Percentiles rank a stretch among this genome's conserved stretches.
Conservation (phyloP, 1,140 invertebrate species). For the Dryas iulia region DNA sequence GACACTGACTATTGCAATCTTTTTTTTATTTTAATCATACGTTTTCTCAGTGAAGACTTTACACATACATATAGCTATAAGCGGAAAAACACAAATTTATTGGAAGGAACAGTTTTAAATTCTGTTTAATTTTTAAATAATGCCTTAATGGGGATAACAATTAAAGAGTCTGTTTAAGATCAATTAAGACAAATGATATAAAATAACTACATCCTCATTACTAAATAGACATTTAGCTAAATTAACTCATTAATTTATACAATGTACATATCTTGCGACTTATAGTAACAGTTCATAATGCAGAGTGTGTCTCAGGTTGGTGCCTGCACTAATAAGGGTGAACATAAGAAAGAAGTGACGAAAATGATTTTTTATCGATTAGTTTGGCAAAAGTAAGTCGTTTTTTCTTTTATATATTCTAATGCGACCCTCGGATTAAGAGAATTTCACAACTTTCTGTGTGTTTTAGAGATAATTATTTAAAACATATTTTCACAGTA, state of each 20-base stretch:
- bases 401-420: background rate
- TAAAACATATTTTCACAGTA: too few relatives aligned
- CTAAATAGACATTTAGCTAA: background rate
- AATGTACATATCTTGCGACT: background rate
- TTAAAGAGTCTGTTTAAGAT: background rate
- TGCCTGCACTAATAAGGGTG: background rate
- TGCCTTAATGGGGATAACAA: background rate
- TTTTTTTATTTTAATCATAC: too few relatives aligned
- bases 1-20: too few relatives aligned
- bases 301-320: background rate
- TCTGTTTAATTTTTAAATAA: background rate
- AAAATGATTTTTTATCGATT: slow-evolving; percentile 2
- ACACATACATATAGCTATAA: too few relatives aligned
- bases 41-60: too few relatives aligned
- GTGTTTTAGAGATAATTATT: too few relatives aligned
- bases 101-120: background rate
- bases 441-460: too few relatives aligned
- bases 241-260: background rate
- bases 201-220: background rate
- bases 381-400: slow-evolving; percentile 2
- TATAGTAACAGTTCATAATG: background rate
- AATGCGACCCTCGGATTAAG: too few relatives aligned
- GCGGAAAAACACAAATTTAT: too few relatives aligned
- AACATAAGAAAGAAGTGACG: background rate
- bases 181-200: slow-evolving; percentile 1